Evolutionary conservation across 2,113 vertebrate species (phyloP), one percentile per base, ranked within the genome.

Genomic region (Seriola quinqueradiata): DNA sequence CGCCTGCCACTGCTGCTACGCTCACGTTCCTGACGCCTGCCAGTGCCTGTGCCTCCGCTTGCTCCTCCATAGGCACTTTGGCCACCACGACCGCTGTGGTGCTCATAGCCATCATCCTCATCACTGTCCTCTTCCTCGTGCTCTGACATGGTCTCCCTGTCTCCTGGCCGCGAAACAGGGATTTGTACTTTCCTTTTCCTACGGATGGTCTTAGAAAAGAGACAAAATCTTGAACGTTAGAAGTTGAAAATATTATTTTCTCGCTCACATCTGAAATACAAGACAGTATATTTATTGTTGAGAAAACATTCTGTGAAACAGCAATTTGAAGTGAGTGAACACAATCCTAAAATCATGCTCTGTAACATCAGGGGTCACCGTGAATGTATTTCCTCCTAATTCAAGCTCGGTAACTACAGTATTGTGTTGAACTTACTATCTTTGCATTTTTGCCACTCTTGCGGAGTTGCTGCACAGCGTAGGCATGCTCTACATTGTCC

Each of bases 401-500:
- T 9, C 5, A 58, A 0, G 11, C 8, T 23, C 38, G 40, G 5
- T 48, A 9, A 75, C 14, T 17, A 72, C 36, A 36, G 34, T 52
- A 28, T 9, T 58, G 13, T 17, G 11, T 67, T 36, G 13, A 61
- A 94, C 98, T 98, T 95, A 99, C 98, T 58, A 99, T 99, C 94
- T 98, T 98, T 94, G 98, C 98, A 89, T 98, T 98, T 95, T 99
- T 99, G 80, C 98, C 98, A 80, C 98, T 99, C 94, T 99, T 99
- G 84, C 98, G 96, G 75, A 99, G 95, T 81, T 99, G 98, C 91
- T 99, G 98, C 87, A 99, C 98, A 81, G 98, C 98, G 78, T 99
- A 99, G 0, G 97, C 97, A 84, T 99, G 98, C 75, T 99, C 98
- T 10, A 99, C 98, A 4, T 99, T 99, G 93, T 99, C 98, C 98